A percentile compares a stretch with the other conserved stretches of the same genome.
phyloP scores from a whole-genome alignment of 2,113 vertebrate species.

The Chaetodon trifascialis region DNA sequence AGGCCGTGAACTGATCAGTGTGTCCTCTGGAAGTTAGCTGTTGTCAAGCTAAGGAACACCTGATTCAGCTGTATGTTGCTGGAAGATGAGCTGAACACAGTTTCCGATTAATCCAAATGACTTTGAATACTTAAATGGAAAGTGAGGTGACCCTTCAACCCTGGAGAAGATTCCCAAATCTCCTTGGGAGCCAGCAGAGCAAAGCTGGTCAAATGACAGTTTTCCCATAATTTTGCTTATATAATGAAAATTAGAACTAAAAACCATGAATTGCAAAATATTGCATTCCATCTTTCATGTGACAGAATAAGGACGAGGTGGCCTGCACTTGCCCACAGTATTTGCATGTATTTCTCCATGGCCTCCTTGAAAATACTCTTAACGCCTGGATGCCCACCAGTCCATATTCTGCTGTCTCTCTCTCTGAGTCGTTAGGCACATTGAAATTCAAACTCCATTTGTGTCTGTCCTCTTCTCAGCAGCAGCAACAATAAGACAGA shows the following conservation, averaged over 20 bases:
- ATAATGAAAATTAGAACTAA: background rate
- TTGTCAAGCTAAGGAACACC: too few relatives aligned
- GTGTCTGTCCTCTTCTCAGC: conserved; percentile 74
- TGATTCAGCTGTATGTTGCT: too few relatives aligned
- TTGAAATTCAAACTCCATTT: conserved; percentile 83
- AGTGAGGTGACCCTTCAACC: background rate
- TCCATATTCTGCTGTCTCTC: conserved; percentile 83
- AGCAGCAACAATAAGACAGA: conserved; percentile 71
- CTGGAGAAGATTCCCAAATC: background rate
- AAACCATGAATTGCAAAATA: conserved; percentile 15
- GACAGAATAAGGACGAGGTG: conserved; percentile 18
- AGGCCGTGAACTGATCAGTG: too few relatives aligned
- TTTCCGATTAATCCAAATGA: background rate
- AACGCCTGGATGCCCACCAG: conserved; percentile 90
- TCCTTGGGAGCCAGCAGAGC: background rate
- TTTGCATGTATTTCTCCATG: conserved; percentile 79
- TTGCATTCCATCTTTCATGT: conserved; percentile 24
- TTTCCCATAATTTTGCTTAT: background rate
- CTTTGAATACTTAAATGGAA: background rate
- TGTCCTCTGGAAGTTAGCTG: too few relatives aligned
- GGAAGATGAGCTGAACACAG: too few relatives aligned
- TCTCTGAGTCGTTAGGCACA: conserved; percentile 73
- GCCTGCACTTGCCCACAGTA: conserved; percentile 38
- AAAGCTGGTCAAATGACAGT: background rate
- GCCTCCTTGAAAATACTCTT: conserved; percentile 66